Evolutionary conservation across 2,888 invertebrate genomes (phyloP).

Genomic region (Chaitophorus viminalis): DNA sequence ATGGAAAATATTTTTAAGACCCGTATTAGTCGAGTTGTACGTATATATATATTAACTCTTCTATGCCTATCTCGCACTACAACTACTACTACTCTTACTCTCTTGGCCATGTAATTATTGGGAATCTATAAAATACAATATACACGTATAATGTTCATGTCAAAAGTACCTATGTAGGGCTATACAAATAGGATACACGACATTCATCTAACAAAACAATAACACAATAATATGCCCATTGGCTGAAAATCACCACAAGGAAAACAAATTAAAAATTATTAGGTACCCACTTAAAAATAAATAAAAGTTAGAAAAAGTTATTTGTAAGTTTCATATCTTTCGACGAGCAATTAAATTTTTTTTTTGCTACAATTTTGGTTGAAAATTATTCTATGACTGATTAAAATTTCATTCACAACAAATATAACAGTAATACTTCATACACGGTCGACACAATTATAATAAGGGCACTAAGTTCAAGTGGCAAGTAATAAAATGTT

Average conservation of each 20-base stretch:
- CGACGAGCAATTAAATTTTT: not conserved
- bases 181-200: not conserved
- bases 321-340: not conserved
- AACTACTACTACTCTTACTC: not conserved
- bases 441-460: not conserved
- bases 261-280: not conserved
- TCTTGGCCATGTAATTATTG: not conserved
- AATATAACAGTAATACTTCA: not conserved
- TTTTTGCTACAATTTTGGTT: not conserved
- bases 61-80: too few relatives aligned
- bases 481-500: not conserved
- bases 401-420: not conserved
- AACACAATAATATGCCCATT: not conserved
- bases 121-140: slow-evolving; percentile 7
- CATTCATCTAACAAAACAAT: too few relatives aligned
- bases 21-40: not conserved
- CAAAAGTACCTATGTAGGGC: not conserved
- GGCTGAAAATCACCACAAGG: too few relatives aligned
- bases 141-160: not conserved
- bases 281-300: not conserved
- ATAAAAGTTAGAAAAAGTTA: slow-evolving; percentile 1
- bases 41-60: not conserved
- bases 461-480: not conserved
- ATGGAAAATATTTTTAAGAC: slow-evolving; percentile 3
- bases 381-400: not conserved